A percentile compares a stretch with the other conserved stretches of the same genome.
Conservation (phyloP, 1,140 invertebrate species). For the Pteromalus puparum region DNA sequence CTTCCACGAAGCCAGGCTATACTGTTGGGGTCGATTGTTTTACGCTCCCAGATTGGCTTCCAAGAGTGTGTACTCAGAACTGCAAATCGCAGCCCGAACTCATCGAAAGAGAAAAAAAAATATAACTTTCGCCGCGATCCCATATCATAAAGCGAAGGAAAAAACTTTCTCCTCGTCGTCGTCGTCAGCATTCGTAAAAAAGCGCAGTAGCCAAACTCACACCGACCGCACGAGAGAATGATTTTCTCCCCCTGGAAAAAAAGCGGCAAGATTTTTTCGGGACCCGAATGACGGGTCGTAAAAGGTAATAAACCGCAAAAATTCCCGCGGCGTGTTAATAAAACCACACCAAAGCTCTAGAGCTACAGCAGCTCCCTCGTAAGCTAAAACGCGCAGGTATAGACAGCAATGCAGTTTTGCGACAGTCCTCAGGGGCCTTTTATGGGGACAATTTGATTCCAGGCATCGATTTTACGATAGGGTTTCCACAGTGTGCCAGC, state of each 20-base stretch:
- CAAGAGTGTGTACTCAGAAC: background rate
- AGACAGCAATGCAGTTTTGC: constrained; percentile 15
- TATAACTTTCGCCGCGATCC: background rate
- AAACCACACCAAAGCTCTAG: constrained; percentile 57
- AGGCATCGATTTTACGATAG: constrained; percentile 63
- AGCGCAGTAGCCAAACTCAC: background rate
- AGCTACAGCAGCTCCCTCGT: background rate
- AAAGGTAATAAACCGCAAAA: constrained; percentile 63
- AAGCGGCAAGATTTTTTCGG: background rate
- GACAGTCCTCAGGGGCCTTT: constrained; percentile 48
- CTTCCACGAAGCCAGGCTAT: background rate
- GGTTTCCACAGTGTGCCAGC: constrained; percentile 55
- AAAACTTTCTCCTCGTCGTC: background rate
- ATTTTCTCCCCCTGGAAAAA: background rate
- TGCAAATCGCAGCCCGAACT: background rate
- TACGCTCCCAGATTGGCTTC: background rate
- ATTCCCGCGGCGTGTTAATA: constrained; percentile 54
- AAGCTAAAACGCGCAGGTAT: background rate
- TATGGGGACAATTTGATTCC: constrained; percentile 61
- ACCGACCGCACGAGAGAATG: background rate
- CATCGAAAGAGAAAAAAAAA: constrained; percentile 39
- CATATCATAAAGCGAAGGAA: background rate
- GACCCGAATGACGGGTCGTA: constrained; percentile 40
- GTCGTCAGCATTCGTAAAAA: background rate
- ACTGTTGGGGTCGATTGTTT: background rate